Evolutionary conservation across 2,797 vertebrate genomes (phyloP), one percentile per base, ranked within the genome.

Genomic region (Philypnodon macrostomus): DNA sequence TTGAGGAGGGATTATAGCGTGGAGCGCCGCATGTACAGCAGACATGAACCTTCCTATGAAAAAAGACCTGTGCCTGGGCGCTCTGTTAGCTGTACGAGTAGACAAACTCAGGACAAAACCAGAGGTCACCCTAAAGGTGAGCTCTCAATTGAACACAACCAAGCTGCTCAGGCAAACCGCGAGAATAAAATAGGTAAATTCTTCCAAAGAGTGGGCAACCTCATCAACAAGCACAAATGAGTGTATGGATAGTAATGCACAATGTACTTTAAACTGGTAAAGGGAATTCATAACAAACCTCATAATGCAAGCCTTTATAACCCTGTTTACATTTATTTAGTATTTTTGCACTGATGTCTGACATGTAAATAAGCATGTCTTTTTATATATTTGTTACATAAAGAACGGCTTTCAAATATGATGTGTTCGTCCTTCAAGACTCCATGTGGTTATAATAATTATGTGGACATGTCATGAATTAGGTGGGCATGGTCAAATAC

Each of bases 111-210:
- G 7, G 91, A 92, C 15, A 93, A 89, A 79, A 64, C 48, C 23
- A 90, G 85, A 65, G 41, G 67, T 39, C n/a, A 84, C 75, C 21
- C 77, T 5, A 90, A 84, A 79, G 65, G 72, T 38, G 90, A 86
- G 53, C 36, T 60, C 12, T 21, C 15, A 1, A 48, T 6, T 46
- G 77, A 83, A 21, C 48, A 63, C 58, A 92, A 83, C 42, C 90
- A 90, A 16, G 71, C 72, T 32, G 67, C 86, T 0, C 45, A 89
- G 17, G 83, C 87, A 5, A 87, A 89, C 64, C 91, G 92, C 68
- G 97, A 98, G 79, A 98, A 96, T 62, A 97, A 92, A 68, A 78
- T 99, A 45, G 93, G 90, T 51, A 93, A 91, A 56, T 94, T 99
- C 74, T 89, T 98, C 87, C 95, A 98, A 8, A 91, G 90, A 67